Base-by-base conservation (phyloP, 2,797 vertebrate species). In the Acanthurus lineatus region DNA sequence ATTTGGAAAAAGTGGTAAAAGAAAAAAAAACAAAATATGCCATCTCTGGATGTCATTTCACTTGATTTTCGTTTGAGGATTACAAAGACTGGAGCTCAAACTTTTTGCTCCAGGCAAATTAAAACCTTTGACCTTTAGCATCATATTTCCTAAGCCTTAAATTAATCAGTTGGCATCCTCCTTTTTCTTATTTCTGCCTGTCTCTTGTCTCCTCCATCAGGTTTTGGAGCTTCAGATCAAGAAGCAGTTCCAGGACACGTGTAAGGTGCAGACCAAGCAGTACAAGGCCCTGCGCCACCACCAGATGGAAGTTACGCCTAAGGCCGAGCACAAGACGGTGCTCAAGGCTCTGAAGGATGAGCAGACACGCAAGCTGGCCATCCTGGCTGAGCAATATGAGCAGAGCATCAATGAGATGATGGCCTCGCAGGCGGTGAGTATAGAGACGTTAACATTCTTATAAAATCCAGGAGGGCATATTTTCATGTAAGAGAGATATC, bases 391-490 rank as follows among this genome's bases (percentile, higher is more conserved):
- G 92, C 97, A 97, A 78, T 98, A 99, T 0, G 98, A 99, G 94
- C 97, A 99, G 96, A 99, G 97, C 95, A 99, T 99, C 95, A 99
- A 99, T 1, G 97, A 99, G 94, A 99, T 99, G 98, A 99, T 99
- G 98, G 98, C 98, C 76, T 99, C 97, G 0, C 98, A 99, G 92
- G 98, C 98, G 95, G 98, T 99, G 92, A 96, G 96, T 20, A 7
- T 53, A 71, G 45, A 47, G 10, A 51, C 3, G 0, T 51, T 45
- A 2, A 57, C 38, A 14, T 44, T 79, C 6, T 1, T 57, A 6
- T 38, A 35, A 4, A 73, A 58, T 51, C 14, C 52, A 54, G 42
- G 2, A 20, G 6, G n/a, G 32, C 3, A 42, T 14, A 8, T 56
- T 25, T 58, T 0, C 0, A 40, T 2, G 10, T 17, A 48, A 40